Evolutionary conservation across 2,888 invertebrate genomes (phyloP), one percentile per base, ranked within the genome.

Genomic region (Drosophila melanosoma): DNA sequence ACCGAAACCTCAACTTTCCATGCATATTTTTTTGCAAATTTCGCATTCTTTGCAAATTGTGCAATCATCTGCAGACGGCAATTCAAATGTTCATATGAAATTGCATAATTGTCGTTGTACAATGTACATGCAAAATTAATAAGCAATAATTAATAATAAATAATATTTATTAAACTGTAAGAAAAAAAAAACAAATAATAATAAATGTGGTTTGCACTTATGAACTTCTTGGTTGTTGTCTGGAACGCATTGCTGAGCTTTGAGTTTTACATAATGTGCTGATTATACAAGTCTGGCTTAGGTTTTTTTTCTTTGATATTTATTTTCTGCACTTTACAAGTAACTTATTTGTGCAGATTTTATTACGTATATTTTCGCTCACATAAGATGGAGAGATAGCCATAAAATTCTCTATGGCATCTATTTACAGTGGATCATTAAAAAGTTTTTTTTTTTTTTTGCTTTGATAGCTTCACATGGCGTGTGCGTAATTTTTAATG

Each of bases 41-140:
- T 52, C 49, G 78, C 79, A 81, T 74, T 81, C 68, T 67, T 78
- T 23, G 32, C 23, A 29, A 49, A 49, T 81, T 79, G 65, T 76
- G 81, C 81, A 79, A 67, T 69, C 58, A 59, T 51, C 20, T 26
- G 40, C 56, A 8, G 49, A 29, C 40, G 51, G 60, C 48, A 36
- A 61, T 52, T 54, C 36, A 52, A 57, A 54, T 53, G 42, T 23
- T 32, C 11, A n/a, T 65, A 49, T 48, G 54, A 29, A 59, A 72
- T 79, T 79, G 81, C 81, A 73, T 79, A 76, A 78, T 68, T 20
- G 36, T 62, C 61, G 26, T 69, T 58, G 45, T 51, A 45, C 29
- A 52, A 12, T 56, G 36, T 69, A 63, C 58, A 60, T 48, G 67
- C 11, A 54, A 58, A 57, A 58, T 35, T 38, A 20, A 54, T 32